These are phyloP conservation scores for Arizona elegans DNA, from an alignment of 2,113 vertebrate species.

Conservation along the genomic window DNA sequence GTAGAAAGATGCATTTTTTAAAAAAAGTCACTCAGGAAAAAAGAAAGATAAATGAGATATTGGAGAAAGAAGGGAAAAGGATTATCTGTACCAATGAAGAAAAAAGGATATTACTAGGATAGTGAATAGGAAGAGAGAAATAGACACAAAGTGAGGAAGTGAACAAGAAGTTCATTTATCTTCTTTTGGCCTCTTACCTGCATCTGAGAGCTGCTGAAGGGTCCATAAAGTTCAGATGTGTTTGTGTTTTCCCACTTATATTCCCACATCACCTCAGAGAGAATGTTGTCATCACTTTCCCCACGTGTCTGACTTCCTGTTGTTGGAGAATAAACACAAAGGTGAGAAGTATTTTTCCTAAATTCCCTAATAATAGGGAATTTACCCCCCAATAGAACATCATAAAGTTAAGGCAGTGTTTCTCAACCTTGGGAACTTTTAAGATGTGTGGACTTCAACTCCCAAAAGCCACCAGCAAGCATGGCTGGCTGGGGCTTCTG, in stretches of 20 bases:
- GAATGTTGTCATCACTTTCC: slow-evolving; percentile 31
- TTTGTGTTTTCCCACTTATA: slow-evolving; percentile 84
- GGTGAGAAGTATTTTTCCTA: neutral
- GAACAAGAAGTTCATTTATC: neutral
- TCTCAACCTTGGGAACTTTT: neutral
- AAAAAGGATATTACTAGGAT: no score
- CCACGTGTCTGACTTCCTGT: neutral
- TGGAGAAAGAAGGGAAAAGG: neutral
- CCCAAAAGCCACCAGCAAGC: no score
- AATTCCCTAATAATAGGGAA: neutral
- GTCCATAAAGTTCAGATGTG: slow-evolving; percentile 81
- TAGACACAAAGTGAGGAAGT: neutral
- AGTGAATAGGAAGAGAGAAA: neutral
- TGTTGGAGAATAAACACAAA: slow-evolving; percentile 16
- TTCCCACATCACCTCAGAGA: slow-evolving; percentile 82
- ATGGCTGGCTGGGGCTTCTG: no score
- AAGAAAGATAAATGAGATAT: no score
- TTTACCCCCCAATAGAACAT: neutral
- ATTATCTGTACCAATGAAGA: neutral
- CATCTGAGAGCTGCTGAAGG: slow-evolving; percentile 90
- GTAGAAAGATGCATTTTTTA: neutral
- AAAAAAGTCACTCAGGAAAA: neutral
- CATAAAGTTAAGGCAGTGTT: neutral
- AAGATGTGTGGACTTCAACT: neutral
- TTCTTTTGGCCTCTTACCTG: slow-evolving; percentile 70